Conservation (phyloP, 2,888 invertebrate species). For the Endomychus coccineus region DNA sequence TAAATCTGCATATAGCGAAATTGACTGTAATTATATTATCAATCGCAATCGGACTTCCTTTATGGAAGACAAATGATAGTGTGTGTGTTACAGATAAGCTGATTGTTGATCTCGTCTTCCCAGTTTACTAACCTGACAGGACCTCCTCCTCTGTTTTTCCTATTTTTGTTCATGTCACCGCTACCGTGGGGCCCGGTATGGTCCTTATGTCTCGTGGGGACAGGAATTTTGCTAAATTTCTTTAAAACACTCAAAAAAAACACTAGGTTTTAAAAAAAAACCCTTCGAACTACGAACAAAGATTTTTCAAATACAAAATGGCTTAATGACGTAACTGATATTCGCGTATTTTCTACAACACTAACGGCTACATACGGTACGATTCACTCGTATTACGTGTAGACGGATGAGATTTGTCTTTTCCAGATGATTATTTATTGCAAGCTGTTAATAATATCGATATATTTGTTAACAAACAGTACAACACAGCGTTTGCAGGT, state of each 20-base stretch:
- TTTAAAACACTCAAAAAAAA: constrained; percentile 26
- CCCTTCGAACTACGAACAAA: constrained; percentile 32
- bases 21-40: too few relatives aligned
- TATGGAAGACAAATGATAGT: too few relatives aligned
- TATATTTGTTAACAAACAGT: constrained; percentile 30
- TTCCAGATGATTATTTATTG: neutral
- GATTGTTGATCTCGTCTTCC: too few relatives aligned
- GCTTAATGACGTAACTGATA: constrained; percentile 44
- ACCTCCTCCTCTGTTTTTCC: constrained; percentile 74
- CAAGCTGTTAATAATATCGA: constrained; percentile 26
- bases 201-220: constrained; percentile 75
- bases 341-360: constrained; percentile 31
- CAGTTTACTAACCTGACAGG: constrained; percentile 62
- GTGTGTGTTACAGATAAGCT: too few relatives aligned
- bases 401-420: neutral
- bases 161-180: constrained; percentile 69
- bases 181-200: constrained; percentile 70
- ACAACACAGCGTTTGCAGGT: constrained; percentile 25
- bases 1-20: too few relatives aligned
- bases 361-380: constrained; percentile 21
- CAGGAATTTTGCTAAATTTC: constrained; percentile 66
- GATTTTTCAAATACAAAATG: constrained; percentile 41
- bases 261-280: constrained; percentile 31
- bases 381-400: neutral
- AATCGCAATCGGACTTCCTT: too few relatives aligned